Conservation (phyloP, 35 echinoderm and acorn worm genomes). For the Apostichopus californicus region DNA sequence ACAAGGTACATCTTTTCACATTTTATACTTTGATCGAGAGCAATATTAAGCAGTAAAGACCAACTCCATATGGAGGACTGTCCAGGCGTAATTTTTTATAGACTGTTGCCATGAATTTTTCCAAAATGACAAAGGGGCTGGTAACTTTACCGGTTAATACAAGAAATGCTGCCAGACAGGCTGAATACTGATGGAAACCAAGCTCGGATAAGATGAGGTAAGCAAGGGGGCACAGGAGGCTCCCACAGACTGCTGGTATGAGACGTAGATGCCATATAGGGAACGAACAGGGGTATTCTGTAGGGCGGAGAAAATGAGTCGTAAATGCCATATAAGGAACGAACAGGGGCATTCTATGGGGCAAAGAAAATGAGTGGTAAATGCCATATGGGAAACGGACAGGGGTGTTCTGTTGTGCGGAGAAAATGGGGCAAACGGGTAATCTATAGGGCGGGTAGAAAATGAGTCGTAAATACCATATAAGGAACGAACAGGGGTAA, state of each 20-base stretch:
- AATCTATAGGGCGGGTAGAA: too few species aligned
- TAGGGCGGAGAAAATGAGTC: slow-evolving; percentile 43
- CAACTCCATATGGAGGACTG: not conserved
- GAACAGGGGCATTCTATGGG: slow-evolving; percentile 74
- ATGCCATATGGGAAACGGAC: slow-evolving; percentile 79
- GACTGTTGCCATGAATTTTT: not conserved
- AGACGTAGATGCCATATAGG: slow-evolving; percentile 85
- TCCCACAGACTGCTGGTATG: slow-evolving; percentile 83
- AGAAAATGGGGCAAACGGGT: too few species aligned
- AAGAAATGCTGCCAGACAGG: slow-evolving; percentile 67
- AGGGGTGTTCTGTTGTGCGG: slow-evolving; percentile 79
- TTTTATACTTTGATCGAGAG: too few species aligned
- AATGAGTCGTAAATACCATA: slow-evolving; percentile 82
- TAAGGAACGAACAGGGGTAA: slow-evolving; percentile 75
- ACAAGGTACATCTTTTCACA: too few species aligned
- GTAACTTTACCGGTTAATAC: slow-evolving; percentile 79
- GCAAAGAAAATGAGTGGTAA: slow-evolving; percentile 9
- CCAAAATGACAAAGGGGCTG: not conserved
- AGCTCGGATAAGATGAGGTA: slow-evolving; percentile 69
- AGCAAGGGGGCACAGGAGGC: slow-evolving; percentile 64
- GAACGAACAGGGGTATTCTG: slow-evolving; percentile 78
- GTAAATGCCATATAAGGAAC: slow-evolving; percentile 83
- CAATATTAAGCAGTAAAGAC: not conserved
- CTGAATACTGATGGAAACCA: slow-evolving; percentile 79
- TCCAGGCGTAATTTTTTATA: not conserved